A percentile compares a stretch with the other conserved stretches of the same genome.
phyloP scores from a whole-genome alignment of 2,113 vertebrate species.

The Pygoscelis antarcticus region DNA sequence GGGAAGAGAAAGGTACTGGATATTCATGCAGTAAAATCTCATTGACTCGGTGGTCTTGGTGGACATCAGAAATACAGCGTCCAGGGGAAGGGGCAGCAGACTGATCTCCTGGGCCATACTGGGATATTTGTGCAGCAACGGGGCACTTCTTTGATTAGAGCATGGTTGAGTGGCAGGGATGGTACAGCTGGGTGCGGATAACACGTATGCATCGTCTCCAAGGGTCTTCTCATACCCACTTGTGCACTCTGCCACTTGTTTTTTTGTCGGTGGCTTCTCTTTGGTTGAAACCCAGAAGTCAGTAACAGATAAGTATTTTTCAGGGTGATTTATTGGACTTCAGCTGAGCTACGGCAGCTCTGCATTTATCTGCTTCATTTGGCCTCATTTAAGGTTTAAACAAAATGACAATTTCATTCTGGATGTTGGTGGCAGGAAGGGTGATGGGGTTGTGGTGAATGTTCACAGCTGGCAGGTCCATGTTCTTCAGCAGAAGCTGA shows the following conservation, averaged over 20 bases:
- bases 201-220: not conserved
- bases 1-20: not conserved
- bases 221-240: not conserved
- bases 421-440: not conserved
- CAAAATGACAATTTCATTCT: not conserved
- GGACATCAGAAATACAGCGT: not conserved
- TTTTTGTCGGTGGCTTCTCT: not conserved
- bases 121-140: not conserved
- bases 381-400: not conserved
- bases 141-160: not conserved
- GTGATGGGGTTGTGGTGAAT: not conserved
- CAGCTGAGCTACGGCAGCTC: not conserved
- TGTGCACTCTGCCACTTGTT: not conserved
- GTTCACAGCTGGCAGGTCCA: not conserved
- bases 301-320: not conserved
- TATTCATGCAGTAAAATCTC: not conserved
- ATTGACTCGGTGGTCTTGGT: not conserved
- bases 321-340: not conserved
- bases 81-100: not conserved
- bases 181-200: not conserved
- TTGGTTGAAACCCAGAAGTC: not conserved
- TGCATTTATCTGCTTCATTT: not conserved
- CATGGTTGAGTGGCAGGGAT: rapidly evolving
- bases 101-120: not conserved
- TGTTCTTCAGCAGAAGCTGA: not conserved